A percentile compares a stretch with the other conserved stretches of the same genome.
Conservation (phyloP, 2,797 vertebrate genomes). For the Heterohyrax brucei region DNA sequence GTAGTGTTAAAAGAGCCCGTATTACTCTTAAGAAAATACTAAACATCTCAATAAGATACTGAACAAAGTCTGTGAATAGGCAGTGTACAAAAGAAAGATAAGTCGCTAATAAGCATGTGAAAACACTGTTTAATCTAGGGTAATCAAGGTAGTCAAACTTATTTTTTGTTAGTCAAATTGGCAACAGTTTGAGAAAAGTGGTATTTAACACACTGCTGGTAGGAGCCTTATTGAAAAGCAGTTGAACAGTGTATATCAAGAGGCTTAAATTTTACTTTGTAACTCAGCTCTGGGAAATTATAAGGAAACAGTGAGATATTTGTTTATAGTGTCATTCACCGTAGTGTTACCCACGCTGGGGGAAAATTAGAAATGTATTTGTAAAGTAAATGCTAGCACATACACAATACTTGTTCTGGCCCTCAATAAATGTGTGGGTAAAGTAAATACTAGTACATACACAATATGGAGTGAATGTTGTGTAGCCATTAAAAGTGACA, state of each 20-base stretch:
- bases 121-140: not conserved
- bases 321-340: not conserved
- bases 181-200: not conserved
- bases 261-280: not conserved
- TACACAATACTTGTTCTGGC: too few relatives aligned
- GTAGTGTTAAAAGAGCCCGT: not conserved
- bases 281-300: not conserved
- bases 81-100: constrained; percentile 50
- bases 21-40: constrained; percentile 28
- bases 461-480: not conserved
- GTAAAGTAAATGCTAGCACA: not conserved
- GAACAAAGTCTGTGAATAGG: constrained; percentile 28
- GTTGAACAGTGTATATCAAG: not conserved
- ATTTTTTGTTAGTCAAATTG: constrained; percentile 44
- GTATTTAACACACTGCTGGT: not conserved
- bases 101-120: not conserved
- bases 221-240: not conserved
- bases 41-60: constrained; percentile 57
- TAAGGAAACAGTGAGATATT: not conserved
- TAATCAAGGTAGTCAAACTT: constrained; percentile 1
- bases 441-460: too few relatives aligned
- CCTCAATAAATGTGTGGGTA: too few relatives aligned
- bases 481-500: not conserved
- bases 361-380: not conserved
- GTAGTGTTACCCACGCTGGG: not conserved